Base-by-base conservation (phyloP, 1,140 invertebrate genomes). In the Drosophila auraria region DNA sequence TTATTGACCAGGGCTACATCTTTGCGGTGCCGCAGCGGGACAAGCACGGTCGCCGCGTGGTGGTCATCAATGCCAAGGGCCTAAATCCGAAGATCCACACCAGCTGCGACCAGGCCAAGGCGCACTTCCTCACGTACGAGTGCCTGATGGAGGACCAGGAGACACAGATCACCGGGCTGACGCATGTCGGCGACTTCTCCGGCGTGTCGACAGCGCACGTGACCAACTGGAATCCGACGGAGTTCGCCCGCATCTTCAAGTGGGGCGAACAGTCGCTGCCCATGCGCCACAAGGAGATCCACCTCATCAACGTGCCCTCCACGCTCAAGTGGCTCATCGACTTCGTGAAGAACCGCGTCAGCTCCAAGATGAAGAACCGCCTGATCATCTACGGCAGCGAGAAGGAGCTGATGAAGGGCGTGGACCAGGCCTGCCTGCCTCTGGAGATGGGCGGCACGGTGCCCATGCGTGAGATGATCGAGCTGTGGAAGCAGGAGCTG, bases 231-330 rank as follows among this genome's bases (percentile, higher is more conserved):
- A 95, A 95, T 77, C 95, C 95, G 5, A 94, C 94, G 5, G 95
- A 96, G 83, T 96, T 96, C 73, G 95, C 94, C 5, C 93, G 94
- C 17, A 84, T 96, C 25, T 93, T 96, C 45, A 95, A 95, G 92
- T 96, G 95, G 95, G 95, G 96, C 81, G 96, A 96, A 96, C 96
- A 97, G 95, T 96, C 96, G 5, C 80, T 96, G 53, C 96, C 97
- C 14, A 95, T 97, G 93, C 94, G 96, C 33, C 96, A 97, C 92
- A 97, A 97, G 91, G 95, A 95, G 84, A 94, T 95, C 42, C 96
- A 97, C 82, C 93, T 96, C 50, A 92, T 97, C 15, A 96, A 97
- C 84, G 93, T 97, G 3, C 96, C 96, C 12, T 79, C 94, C 23
- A 94, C 95, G 1, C 83, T 97, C 2, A 95, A 95, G 78, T 96